A percentile compares a stretch with the other conserved stretches of the same genome.
Conservation (phyloP, 2,888 invertebrate genomes). For the Hirtodrosophila cameraria region DNA sequence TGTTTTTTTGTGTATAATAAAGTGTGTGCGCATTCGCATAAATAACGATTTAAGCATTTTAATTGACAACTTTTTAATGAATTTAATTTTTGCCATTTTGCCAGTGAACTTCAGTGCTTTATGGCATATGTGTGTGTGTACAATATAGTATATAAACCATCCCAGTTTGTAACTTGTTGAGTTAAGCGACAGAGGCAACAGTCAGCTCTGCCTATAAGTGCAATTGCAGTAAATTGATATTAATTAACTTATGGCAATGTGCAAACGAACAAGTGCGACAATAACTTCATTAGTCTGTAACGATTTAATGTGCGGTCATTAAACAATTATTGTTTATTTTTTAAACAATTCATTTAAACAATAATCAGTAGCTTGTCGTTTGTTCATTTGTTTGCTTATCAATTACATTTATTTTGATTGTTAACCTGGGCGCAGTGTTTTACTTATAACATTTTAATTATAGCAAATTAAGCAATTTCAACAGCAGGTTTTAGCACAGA, state of each 20-base stretch:
- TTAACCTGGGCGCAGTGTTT: slow-evolving; percentile 10
- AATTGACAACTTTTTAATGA: slow-evolving; percentile 76
- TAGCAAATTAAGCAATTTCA: slow-evolving; percentile 5
- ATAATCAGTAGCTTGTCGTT: slow-evolving; percentile 35
- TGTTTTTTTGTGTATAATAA: not conserved
- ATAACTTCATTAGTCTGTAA: slow-evolving; percentile 52
- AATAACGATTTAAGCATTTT: slow-evolving; percentile 60
- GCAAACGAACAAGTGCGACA: slow-evolving; percentile 30
- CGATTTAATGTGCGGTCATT: slow-evolving; percentile 55
- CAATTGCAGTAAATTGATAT: slow-evolving; percentile 65
- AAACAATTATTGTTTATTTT: slow-evolving; percentile 46
- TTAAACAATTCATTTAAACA: slow-evolving; percentile 47
- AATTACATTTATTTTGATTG: slow-evolving; percentile 35
- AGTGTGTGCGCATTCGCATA: slow-evolving; percentile 35
- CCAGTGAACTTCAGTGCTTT: slow-evolving; percentile 17
- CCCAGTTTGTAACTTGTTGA: slow-evolving; percentile 27
- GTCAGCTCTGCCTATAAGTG: not conserved
- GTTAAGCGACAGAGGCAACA: slow-evolving; percentile 2
- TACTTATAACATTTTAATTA: slow-evolving; percentile 20
- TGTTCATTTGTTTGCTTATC: slow-evolving; percentile 25
- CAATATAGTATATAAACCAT: not conserved
- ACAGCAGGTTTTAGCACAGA: too few species aligned
- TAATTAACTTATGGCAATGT: slow-evolving; percentile 61
- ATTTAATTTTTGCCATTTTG: slow-evolving; percentile 48
- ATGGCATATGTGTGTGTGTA: not conserved